phyloP scores from a whole-genome alignment of 1,140 invertebrate species.

The Drosophila santomea region DNA sequence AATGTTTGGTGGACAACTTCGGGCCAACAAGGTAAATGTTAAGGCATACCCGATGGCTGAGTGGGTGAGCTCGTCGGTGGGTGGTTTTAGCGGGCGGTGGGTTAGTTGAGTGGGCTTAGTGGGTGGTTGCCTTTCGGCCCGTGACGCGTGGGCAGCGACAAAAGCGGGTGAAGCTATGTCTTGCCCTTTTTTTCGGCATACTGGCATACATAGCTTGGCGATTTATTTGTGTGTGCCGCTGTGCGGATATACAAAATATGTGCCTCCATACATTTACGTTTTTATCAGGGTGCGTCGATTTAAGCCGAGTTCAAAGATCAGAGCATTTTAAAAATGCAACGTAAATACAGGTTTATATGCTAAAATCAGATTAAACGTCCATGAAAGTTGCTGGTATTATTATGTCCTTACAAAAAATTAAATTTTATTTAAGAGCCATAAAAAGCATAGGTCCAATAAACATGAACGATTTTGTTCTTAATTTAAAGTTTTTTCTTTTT shows the following conservation, averaged over 20 bases:
- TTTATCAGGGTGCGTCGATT: constrained; percentile 5
- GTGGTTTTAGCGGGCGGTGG: constrained; percentile 16
- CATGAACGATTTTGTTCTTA: too few species aligned
- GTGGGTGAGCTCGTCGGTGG: not conserved
- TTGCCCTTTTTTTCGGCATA: constrained; percentile 61
- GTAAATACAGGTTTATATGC: too few species aligned
- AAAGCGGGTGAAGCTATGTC: constrained; percentile 64
- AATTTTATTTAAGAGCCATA: too few species aligned
- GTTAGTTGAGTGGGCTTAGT: not conserved
- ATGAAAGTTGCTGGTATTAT: too few species aligned
- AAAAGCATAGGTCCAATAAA: too few species aligned
- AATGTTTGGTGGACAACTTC: constrained; percentile 52
- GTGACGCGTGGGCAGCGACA: constrained; percentile 34
- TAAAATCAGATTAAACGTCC: too few species aligned
- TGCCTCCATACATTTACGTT: constrained; percentile 16
- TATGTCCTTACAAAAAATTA: too few species aligned
- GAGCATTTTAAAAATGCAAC: too few species aligned
- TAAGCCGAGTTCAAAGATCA: not conserved
- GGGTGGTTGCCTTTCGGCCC: constrained; percentile 15
- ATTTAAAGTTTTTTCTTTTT: not conserved
- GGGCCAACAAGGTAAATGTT: constrained; percentile 58
- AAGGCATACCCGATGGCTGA: constrained; percentile 31
- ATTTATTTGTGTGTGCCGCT: constrained; percentile 20
- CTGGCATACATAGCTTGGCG: constrained; percentile 66
- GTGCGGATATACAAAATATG: constrained; percentile 32